These are phyloP conservation scores for Astropecten irregularis DNA, from an alignment of 53 echinoderm and acorn worm species.

Conservation along the genomic window DNA sequence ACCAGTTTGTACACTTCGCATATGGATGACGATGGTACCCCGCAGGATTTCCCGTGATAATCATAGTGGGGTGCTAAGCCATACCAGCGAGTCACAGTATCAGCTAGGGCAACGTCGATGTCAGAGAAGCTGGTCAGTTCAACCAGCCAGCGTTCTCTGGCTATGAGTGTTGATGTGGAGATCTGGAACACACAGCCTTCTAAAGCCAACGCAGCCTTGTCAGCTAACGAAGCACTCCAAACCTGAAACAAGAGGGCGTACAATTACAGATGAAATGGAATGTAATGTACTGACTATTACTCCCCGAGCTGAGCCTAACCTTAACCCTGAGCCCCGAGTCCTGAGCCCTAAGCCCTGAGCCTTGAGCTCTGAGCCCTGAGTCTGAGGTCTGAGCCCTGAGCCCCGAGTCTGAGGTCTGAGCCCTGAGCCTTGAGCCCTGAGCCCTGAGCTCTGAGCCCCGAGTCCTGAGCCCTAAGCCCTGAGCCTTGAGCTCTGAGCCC, in stretches of 20 bases:
- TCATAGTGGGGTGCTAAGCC: conserved; percentile 16
- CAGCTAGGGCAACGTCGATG: neutral
- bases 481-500: too few species aligned
- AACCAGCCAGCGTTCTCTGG: neutral
- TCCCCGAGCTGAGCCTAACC: too few species aligned
- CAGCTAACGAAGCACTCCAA: conserved; percentile 57
- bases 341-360: too few species aligned
- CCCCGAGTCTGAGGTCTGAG: too few species aligned
- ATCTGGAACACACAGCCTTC: conserved; percentile 37
- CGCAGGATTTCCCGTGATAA: neutral
- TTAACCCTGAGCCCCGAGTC: too few species aligned
- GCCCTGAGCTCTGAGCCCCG: too few species aligned
- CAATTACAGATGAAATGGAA: too few species aligned
- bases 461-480: too few species aligned
- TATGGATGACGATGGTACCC: neutral
- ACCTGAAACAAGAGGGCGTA: conserved; percentile 32
- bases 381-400: too few species aligned
- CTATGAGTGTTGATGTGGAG: neutral
- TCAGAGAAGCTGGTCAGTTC: neutral
- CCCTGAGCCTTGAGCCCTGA: too few species aligned
- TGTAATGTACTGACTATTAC: too few species aligned
- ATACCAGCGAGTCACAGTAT: conserved; percentile 43
- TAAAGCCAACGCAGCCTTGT: conserved; percentile 12
- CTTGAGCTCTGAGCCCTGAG: too few species aligned
- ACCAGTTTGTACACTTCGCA: conserved; percentile 71